These are phyloP conservation scores for Passer montanus DNA, from an alignment of 2,113 vertebrate species.

Conservation along the genomic window DNA sequence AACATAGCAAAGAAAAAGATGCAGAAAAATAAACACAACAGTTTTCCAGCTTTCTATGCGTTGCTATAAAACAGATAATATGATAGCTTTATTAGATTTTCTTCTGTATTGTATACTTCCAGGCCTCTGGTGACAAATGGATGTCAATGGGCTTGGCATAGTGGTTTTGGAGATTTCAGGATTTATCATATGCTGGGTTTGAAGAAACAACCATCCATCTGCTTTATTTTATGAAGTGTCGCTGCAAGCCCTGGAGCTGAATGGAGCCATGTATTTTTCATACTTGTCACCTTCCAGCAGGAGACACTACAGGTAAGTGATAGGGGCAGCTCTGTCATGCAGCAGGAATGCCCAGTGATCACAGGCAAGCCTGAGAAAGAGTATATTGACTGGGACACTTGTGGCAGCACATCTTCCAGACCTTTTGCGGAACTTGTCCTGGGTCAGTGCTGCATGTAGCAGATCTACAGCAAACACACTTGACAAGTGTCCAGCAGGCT, in stretches of 20 bases:
- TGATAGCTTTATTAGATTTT: not conserved
- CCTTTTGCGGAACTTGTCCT: not conserved
- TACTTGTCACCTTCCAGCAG: not conserved
- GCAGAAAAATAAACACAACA: not conserved
- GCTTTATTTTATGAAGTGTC: not conserved
- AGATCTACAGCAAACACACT: not conserved
- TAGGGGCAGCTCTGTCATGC: not conserved
- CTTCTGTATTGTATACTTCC: not conserved
- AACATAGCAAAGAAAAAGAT: not conserved
- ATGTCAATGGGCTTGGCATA: not conserved
- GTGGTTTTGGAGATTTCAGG: not conserved
- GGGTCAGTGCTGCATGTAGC: not conserved
- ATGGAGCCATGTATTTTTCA: not conserved
- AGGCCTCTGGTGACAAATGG: not conserved
- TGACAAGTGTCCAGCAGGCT: not conserved
- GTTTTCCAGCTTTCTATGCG: rapidly evolving
- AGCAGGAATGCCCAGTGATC: not conserved
- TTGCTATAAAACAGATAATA: not conserved
- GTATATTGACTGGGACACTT: not conserved
- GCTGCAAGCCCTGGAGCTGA: not conserved
- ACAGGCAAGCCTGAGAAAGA: not conserved
- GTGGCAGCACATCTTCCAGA: not conserved
- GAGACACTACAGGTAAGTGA: not conserved
- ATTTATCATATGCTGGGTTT: not conserved
- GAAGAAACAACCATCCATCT: not conserved